Percentiles rank a stretch among this genome's conserved stretches.
phyloP scores from a whole-genome alignment of 2,113 vertebrate genomes.

The Columba livia region DNA sequence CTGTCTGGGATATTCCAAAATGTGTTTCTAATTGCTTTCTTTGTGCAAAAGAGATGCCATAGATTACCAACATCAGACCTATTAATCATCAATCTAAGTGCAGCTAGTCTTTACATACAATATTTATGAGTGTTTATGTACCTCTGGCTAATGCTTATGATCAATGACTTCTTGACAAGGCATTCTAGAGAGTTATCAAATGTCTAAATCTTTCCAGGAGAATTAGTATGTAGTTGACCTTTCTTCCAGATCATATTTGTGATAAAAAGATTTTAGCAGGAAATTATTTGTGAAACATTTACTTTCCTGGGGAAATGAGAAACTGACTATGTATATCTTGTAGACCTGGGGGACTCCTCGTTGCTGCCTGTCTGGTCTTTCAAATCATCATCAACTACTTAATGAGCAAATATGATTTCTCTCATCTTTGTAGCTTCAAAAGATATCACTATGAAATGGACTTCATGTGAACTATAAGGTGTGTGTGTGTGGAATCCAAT shows the following conservation, averaged over 20 bases:
- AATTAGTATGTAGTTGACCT: slow-evolving; percentile 30
- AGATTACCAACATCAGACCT: slow-evolving; percentile 70
- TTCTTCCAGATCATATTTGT: slow-evolving; percentile 39
- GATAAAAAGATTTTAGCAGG: background rate
- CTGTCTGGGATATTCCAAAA: slow-evolving; percentile 68
- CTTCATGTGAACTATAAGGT: background rate
- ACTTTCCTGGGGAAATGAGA: background rate
- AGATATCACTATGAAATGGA: background rate
- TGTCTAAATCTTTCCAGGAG: slow-evolving; percentile 8
- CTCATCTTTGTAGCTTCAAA: slow-evolving; percentile 7
- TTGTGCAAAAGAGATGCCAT: slow-evolving; percentile 74
- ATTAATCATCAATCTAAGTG: slow-evolving; percentile 77
- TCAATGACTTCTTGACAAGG: slow-evolving; percentile 55
- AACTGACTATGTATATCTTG: background rate
- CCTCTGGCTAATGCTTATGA: slow-evolving; percentile 60
- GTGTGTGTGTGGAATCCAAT: background rate
- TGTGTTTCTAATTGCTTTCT: slow-evolving; percentile 79
- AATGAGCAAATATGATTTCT: slow-evolving; percentile 29
- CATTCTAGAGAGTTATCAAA: slow-evolving; percentile 19
- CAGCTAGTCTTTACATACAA: slow-evolving; percentile 67
- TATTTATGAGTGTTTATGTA: slow-evolving; percentile 73
- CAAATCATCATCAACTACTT: background rate
- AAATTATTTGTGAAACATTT: background rate
- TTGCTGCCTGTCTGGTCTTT: slow-evolving; percentile 10
- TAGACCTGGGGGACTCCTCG: background rate